Evolutionary conservation across 1,140 invertebrate genomes (phyloP), one percentile per base, ranked within the genome.

Genomic region (Drosophila bipectinata): DNA sequence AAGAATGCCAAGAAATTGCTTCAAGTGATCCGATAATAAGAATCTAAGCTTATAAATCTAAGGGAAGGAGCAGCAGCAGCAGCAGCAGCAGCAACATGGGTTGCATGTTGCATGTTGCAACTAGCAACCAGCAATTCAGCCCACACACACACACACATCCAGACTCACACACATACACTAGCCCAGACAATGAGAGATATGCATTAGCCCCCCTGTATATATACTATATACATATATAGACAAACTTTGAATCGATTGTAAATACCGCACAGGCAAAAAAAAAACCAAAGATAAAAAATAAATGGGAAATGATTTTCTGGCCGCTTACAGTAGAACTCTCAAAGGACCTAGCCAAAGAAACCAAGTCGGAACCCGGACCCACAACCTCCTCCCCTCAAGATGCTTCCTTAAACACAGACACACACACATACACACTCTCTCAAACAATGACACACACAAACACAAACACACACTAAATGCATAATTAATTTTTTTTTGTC

Each of bases 1-100:
- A 69, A 67, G 58, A 83, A 79, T 78, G 77, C 68, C 73, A 87
- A 48, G 61, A 85, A 85, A 78, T 82, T 85, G 82, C 82, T 85
- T 87, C 82, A 85, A 85, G 82, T 85, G 82, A 85, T 85, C 82
- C 82, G 82, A 85, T 85, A 85, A 85, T 85, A 85, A 85, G 78
- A 85, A 81, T 85, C 82, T 85, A 85, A 85, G 81, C 77, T 87
- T 67, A 76, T 75, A 66, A 75, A 66, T 75, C 55, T 76, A 76
- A 56, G 61, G 37, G 34, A 39, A 34, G 39, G 53, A 52, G 18
- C 49, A 48, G 10, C 14, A 63, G 2, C 15, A 45, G 12, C n/a
- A 54, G 12, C n/a, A 12, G 37, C 52, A 63, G 14, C 56, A 55
- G 59, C 58, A 53, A 60, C 57, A 53, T 28, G 32, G 39, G 55